Conservation (phyloP, 1,140 invertebrate genomes). For the Pogonus chalceus region DNA sequence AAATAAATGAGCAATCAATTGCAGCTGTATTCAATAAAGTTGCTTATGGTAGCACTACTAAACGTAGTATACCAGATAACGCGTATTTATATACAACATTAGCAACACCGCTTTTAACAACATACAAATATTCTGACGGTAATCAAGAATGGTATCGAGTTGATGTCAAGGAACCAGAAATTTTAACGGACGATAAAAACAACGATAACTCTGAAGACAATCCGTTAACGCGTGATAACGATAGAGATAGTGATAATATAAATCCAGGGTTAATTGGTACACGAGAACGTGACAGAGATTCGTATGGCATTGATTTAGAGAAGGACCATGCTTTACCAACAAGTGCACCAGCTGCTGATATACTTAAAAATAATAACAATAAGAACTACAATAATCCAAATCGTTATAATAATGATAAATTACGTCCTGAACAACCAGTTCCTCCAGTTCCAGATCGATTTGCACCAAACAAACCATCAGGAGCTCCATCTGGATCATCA, state of each 20-base stretch:
- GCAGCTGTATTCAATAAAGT: conserved; percentile 58
- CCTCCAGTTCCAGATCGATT: background rate
- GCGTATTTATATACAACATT: conserved; percentile 49
- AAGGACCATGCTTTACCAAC: conserved; percentile 56
- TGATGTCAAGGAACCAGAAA: conserved; percentile 26
- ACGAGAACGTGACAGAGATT: conserved; percentile 33
- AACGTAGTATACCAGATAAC: conserved; percentile 53
- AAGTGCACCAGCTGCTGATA: conserved; percentile 58
- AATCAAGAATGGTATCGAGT: conserved; percentile 31
- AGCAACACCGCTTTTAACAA: conserved; percentile 48
- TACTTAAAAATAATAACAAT: conserved; percentile 59
- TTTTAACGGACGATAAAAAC: conserved; percentile 1
- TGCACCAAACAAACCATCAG: background rate
- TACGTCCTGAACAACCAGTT: conserved; percentile 25
- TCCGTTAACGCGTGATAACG: conserved; percentile 13
- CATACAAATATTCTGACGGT: conserved; percentile 35
- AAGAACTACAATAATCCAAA: conserved; percentile 56
- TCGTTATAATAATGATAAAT: conserved; percentile 33
- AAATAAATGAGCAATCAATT: conserved; percentile 46
- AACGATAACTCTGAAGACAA: conserved; percentile 20
- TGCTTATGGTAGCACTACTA: conserved; percentile 54
- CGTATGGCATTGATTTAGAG: conserved; percentile 55
- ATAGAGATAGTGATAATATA: background rate
- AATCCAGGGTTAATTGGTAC: no score
- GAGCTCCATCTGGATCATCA: background rate